Evolutionary conservation across 1,140 invertebrate genomes (phyloP).

Genomic region (Ladona fulva): DNA sequence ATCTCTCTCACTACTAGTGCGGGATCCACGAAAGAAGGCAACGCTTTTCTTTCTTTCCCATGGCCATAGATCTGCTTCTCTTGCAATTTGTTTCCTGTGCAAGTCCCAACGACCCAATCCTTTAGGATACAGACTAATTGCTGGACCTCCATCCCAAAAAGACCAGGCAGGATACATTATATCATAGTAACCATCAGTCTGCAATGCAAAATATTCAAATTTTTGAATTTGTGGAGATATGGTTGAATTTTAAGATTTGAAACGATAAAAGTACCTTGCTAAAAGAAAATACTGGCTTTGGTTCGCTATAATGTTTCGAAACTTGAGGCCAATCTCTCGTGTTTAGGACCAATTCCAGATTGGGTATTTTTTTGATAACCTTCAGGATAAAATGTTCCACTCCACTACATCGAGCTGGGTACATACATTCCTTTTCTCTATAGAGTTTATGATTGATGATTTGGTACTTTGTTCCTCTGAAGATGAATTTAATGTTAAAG

Average conservation of each 20-base stretch:
- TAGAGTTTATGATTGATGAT: constrained; percentile 73
- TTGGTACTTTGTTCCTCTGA: constrained; percentile 73
- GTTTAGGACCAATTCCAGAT: constrained; percentile 33
- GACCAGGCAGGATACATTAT: constrained; percentile 96
- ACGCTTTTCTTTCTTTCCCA: constrained; percentile 70
- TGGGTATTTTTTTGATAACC: constrained; percentile 46
- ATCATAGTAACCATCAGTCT: constrained; percentile 74
- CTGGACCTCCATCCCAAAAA: constrained; percentile 96
- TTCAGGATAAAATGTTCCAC: constrained; percentile 75
- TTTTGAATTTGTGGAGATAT: not conserved
- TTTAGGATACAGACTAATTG: constrained; percentile 83
- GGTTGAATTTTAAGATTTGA: constrained; percentile 19
- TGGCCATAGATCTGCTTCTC: constrained; percentile 51
- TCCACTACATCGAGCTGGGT: constrained; percentile 81
- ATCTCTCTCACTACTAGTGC: constrained; percentile 85
- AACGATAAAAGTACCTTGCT: constrained; percentile 51
- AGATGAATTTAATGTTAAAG: constrained; percentile 26
- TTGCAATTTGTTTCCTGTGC: constrained; percentile 59
- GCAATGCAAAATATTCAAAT: constrained; percentile 27
- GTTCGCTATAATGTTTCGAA: constrained; percentile 48
- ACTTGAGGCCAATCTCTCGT: constrained; percentile 88
- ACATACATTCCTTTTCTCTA: constrained; percentile 76
- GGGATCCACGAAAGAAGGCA: constrained; percentile 88
- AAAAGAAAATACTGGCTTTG: constrained; percentile 83
- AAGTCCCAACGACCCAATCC: constrained; percentile 90